These are phyloP conservation scores for Heliopora coerulea DNA, from an alignment of 92 coral and sea anemone genomes.

Conservation along the genomic window DNA sequence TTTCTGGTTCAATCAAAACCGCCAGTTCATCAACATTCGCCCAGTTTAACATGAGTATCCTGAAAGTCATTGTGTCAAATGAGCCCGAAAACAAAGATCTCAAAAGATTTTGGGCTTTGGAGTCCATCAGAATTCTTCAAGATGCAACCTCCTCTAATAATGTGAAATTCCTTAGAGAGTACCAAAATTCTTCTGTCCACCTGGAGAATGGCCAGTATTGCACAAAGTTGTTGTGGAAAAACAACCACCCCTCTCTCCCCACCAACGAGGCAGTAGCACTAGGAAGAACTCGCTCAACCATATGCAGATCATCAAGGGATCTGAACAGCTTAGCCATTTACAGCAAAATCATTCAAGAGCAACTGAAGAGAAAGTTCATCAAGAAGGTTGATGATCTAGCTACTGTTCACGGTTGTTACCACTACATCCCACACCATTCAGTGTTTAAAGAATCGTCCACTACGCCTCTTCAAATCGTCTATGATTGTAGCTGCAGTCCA, in stretches of 20 bases:
- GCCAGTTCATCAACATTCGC: neutral
- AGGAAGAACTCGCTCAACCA: constrained; percentile 45
- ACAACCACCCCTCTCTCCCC: constrained; percentile 25
- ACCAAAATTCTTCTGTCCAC: constrained; percentile 30
- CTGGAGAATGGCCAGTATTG: constrained; percentile 9
- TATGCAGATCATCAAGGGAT: constrained; percentile 19
- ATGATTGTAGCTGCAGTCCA: constrained; percentile 42
- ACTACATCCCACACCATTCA: constrained; percentile 63
- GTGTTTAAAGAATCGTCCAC: no score
- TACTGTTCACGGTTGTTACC: neutral
- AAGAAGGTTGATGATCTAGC: neutral
- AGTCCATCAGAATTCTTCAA: constrained; percentile 31
- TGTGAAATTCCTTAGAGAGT: constrained; percentile 13
- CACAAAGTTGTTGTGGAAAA: constrained; percentile 33
- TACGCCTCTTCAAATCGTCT: no score
- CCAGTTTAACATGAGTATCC: constrained; percentile 2
- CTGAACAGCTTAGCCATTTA: constrained; percentile 37
- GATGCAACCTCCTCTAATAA: neutral
- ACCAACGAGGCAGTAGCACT: constrained; percentile 31
- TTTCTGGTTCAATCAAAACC: constrained; percentile 3
- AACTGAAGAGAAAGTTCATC: constrained; percentile 1
- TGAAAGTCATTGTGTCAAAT: constrained; percentile 17
- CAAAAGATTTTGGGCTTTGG: constrained; percentile 45
- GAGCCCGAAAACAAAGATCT: constrained; percentile 30
- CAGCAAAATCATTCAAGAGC: constrained; percentile 38